Evolutionary conservation across 2,888 invertebrate species (phyloP).

Genomic region (Tineola bisselliella): DNA sequence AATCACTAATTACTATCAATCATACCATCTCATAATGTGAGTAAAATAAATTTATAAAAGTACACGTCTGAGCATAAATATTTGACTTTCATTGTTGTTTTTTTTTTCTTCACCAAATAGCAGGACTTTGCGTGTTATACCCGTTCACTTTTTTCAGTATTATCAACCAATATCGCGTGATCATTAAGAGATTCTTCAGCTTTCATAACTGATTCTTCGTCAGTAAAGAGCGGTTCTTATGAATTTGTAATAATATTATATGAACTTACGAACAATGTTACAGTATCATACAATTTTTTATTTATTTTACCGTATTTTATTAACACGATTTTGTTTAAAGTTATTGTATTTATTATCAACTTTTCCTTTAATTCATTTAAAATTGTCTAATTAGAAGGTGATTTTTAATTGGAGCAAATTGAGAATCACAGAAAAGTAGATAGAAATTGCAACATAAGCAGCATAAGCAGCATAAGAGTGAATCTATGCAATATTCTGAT

Average conservation of each 20-base stretch:
- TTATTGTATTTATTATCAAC: no score
- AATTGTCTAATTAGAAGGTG: no score
- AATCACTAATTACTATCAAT: not conserved
- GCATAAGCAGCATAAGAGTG: no score
- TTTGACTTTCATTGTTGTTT: constrained; percentile 17
- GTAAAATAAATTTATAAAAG: not conserved
- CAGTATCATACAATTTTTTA: no score
- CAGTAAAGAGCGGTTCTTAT: constrained; percentile 10
- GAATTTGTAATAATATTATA: not conserved
- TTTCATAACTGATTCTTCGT: constrained; percentile 11
- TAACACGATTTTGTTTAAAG: no score
- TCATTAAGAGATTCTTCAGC: constrained; percentile 2
- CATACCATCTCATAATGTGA: not conserved
- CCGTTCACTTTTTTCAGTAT: constrained; percentile 14
- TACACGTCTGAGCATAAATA: constrained; percentile 2
- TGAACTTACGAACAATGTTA: not conserved
- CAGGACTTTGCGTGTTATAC: constrained; percentile 17
- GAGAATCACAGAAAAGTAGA: no score
- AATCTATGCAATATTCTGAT: no score
- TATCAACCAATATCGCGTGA: constrained; percentile 2
- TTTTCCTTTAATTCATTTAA: no score
- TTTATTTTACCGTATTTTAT: not conserved
- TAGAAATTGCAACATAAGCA: no score
- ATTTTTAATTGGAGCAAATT: no score
- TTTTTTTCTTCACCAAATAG: constrained; percentile 19